Evolutionary conservation across 2,888 invertebrate genomes (phyloP).

Genomic region (Plagiodera versicolora): DNA sequence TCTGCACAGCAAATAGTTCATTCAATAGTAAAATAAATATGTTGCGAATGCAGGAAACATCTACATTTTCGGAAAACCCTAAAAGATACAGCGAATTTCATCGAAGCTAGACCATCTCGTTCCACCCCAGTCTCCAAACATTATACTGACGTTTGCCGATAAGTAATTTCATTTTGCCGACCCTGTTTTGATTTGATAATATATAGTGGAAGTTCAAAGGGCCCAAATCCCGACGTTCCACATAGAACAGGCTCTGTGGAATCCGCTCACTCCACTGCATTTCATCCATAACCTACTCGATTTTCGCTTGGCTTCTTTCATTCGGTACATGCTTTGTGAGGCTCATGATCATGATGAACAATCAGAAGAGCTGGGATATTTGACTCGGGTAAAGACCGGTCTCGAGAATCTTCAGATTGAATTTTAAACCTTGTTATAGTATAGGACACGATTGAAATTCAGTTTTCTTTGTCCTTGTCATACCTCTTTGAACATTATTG

Average conservation of each 20-base stretch:
- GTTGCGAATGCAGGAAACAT: no score
- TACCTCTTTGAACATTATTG: no score
- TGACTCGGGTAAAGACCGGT: background rate
- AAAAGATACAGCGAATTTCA: slow-evolving; percentile 8
- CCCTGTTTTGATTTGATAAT: slow-evolving; percentile 38
- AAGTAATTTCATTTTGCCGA: slow-evolving; percentile 34
- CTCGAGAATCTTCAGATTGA: no score
- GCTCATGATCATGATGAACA: slow-evolving; percentile 19
- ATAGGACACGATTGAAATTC: no score
- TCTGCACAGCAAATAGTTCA: no score
- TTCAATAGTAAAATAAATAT: no score
- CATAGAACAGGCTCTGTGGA: slow-evolving; percentile 28
- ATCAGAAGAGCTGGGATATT: slow-evolving; percentile 11
- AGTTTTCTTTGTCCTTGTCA: no score
- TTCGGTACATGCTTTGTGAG: slow-evolving; percentile 20
- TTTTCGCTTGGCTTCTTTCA: slow-evolving; percentile 20
- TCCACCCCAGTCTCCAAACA: background rate
- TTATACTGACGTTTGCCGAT: slow-evolving; percentile 19
- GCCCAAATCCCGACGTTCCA: slow-evolving; percentile 34
- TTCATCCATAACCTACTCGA: slow-evolving; percentile 26
- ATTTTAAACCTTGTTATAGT: no score
- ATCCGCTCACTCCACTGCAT: slow-evolving; percentile 35
- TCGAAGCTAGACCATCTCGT: background rate
- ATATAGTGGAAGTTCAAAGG: slow-evolving; percentile 35
- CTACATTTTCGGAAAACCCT: no score